These are phyloP conservation scores for Linyphia triangularis DNA, from an alignment of 2,888 invertebrate genomes.

Conservation along the genomic window DNA sequence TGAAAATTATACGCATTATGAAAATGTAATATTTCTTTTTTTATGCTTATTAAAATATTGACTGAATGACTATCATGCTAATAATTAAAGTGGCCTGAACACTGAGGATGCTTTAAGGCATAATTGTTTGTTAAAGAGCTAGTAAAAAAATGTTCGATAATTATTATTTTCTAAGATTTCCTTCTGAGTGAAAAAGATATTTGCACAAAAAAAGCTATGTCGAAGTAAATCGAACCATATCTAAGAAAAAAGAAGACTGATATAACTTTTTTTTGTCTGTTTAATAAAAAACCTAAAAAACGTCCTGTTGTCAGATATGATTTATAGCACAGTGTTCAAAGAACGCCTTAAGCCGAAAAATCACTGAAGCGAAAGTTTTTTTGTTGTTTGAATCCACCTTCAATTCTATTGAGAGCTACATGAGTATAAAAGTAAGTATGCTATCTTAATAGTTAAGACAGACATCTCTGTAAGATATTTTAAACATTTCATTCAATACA, in stretches of 20 bases:
- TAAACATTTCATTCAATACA: not conserved
- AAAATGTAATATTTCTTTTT: too few species aligned
- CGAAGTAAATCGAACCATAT: not conserved
- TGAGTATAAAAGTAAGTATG: slow-evolving; percentile 1
- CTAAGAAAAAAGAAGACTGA: not conserved
- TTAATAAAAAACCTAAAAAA: not conserved
- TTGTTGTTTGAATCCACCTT: not conserved
- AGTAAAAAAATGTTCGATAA: too few species aligned
- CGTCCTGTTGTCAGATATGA: slow-evolving; percentile 41
- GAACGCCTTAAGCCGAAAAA: slow-evolving; percentile 34
- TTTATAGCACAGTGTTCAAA: slow-evolving; percentile 36
- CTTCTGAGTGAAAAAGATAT: too few species aligned
- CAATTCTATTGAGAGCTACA: not conserved
- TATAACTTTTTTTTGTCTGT: not conserved
- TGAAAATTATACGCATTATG: too few species aligned
- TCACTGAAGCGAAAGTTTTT: slow-evolving; percentile 34
- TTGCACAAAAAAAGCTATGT: too few species aligned
- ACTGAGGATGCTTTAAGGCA: too few species aligned
- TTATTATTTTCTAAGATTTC: too few species aligned
- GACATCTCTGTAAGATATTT: not conserved
- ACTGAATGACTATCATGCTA: too few species aligned
- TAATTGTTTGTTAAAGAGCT: too few species aligned
- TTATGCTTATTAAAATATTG: too few species aligned
- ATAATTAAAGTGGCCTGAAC: too few species aligned
- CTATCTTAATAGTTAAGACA: not conserved